These are phyloP conservation scores for Griposia aprilina DNA, from an alignment of 2,888 invertebrate species.

Conservation along the genomic window DNA sequence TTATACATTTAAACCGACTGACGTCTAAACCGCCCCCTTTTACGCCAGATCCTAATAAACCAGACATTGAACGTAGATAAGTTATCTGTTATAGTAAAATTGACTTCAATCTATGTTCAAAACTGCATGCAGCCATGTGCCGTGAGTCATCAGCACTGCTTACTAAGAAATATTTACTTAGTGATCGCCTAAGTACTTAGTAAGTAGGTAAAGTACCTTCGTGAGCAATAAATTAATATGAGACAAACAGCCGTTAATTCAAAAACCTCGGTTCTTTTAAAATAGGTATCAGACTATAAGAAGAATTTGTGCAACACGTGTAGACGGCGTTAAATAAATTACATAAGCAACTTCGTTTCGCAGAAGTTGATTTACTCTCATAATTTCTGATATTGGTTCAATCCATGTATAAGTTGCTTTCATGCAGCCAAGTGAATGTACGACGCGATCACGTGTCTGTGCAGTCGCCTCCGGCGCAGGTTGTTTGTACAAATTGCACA, in stretches of 20 bases:
- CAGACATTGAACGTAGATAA: constrained; percentile 61
- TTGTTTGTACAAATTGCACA: constrained; percentile 75
- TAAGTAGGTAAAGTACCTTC: neutral
- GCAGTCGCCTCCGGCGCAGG: constrained; percentile 58
- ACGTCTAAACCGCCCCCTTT: constrained; percentile 65
- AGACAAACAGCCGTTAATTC: neutral
- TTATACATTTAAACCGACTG: constrained; percentile 12
- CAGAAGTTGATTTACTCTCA: constrained; percentile 9
- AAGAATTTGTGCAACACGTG: neutral
- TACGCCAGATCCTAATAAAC: constrained; percentile 38
- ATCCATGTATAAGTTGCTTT: constrained; percentile 51
- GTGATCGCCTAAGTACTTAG: neutral
- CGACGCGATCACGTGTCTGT: constrained; percentile 67
- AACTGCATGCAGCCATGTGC: neutral
- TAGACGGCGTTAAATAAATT: neutral
- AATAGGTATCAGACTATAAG: neutral
- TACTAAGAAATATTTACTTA: constrained; percentile 9
- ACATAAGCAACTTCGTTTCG: constrained; percentile 7
- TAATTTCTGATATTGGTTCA: constrained; percentile 25
- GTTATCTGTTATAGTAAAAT: constrained; percentile 40
- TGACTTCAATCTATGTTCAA: constrained; percentile 2
- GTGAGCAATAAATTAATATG: neutral
- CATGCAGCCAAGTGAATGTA: constrained; percentile 56
- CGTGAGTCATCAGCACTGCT: constrained; percentile 10
- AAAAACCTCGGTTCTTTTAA: neutral